A percentile compares a stretch with the other conserved stretches of the same genome.
phyloP scores from a whole-genome alignment of 2,888 invertebrate genomes.

The Bugula neritina region DNA sequence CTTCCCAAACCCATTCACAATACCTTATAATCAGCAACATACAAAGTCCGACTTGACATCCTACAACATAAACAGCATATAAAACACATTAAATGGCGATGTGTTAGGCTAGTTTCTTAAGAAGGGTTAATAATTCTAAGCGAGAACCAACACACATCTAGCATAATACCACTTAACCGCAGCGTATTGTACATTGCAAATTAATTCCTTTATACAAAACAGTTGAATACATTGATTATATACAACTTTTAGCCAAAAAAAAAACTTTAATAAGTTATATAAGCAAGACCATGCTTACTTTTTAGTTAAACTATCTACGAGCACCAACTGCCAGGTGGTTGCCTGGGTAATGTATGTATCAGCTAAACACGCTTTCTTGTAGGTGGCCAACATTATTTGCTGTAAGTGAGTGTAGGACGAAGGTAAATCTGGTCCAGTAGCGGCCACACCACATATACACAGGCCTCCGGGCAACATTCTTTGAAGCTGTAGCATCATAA shows the following conservation, averaged over 20 bases:
- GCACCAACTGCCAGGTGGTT: background rate
- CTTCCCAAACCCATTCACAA: no score
- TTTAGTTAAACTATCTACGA: background rate
- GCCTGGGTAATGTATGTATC: background rate
- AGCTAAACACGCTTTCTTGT: background rate
- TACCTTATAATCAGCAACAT: conserved; percentile 20
- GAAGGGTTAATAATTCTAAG: no score
- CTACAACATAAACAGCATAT: conserved; percentile 5
- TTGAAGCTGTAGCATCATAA: background rate
- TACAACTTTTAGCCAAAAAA: no score
- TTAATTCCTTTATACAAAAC: no score
- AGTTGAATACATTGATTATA: no score
- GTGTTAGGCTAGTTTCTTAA: no score
- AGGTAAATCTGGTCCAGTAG: background rate
- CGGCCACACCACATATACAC: conserved; percentile 20
- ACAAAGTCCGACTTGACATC: background rate
- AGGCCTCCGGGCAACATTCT: conserved; percentile 18
- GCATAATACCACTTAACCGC: no score
- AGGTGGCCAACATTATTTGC: conserved; percentile 5
- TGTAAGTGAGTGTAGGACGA: background rate
- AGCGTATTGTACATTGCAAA: no score
- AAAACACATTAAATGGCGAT: no score
- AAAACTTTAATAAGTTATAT: no score
- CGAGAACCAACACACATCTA: no score
- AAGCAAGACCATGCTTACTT: no score